Conservation (phyloP, 2,888 invertebrate genomes). For the Leptinotarsa tumamoca region DNA sequence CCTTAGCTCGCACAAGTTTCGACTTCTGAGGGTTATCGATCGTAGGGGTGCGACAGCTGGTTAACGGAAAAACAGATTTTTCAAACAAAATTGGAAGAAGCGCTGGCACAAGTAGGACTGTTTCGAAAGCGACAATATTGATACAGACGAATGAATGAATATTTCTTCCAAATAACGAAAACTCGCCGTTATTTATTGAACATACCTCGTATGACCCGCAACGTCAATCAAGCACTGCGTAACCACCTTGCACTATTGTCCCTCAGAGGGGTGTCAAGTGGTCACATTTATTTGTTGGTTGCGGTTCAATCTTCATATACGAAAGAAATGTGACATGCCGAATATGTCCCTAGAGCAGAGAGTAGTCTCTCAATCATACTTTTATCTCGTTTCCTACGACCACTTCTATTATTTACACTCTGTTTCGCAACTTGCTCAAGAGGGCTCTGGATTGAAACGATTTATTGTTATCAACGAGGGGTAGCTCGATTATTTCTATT, state of each 20-base stretch:
- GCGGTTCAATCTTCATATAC: constrained; percentile 62
- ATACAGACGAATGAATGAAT: neutral
- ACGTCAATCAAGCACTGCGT: constrained; percentile 2
- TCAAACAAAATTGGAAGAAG: too few relatives aligned
- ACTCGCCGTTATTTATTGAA: neutral
- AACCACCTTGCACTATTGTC: constrained; percentile 43
- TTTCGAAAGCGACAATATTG: too few relatives aligned
- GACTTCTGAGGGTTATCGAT: too few relatives aligned
- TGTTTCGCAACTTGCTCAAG: constrained; percentile 55
- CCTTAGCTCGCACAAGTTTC: too few relatives aligned
- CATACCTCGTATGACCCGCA: neutral
- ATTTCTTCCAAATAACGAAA: neutral
- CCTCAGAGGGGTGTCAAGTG: constrained; percentile 60
- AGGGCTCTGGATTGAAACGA: constrained; percentile 62
- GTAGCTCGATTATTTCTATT: constrained; percentile 58
- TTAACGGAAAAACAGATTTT: too few relatives aligned
- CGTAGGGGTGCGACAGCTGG: too few relatives aligned
- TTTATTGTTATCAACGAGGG: constrained; percentile 59
- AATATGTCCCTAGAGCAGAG: constrained; percentile 63
- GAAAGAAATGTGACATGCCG: constrained; percentile 64
- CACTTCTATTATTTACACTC: constrained; percentile 63
- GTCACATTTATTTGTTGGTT: constrained; percentile 66
- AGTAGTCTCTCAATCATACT: constrained; percentile 63
- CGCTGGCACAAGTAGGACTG: too few relatives aligned
- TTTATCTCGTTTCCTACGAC: constrained; percentile 61